Conservation (phyloP, 2,888 invertebrate genomes). For the Eupithecia pulchellata region DNA sequence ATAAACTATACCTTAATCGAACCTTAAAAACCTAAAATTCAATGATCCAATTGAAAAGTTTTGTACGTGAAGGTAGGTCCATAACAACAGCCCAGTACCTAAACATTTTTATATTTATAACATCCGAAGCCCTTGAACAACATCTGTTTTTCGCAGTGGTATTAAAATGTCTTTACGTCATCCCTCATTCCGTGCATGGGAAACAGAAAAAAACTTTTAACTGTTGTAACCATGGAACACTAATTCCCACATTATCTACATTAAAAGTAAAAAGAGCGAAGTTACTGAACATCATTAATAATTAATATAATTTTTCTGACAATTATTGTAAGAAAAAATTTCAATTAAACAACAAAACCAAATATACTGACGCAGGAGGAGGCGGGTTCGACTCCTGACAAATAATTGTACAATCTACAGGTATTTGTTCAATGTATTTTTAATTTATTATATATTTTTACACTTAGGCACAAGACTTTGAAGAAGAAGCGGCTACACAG, state of each 20-base stretch:
- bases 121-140: slow-evolving; percentile 41
- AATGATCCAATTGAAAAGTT: not conserved
- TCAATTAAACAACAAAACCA: too few species aligned
- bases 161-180: slow-evolving; percentile 36
- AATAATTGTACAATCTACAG: too few species aligned
- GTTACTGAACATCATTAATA: not conserved
- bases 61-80: slow-evolving; percentile 4
- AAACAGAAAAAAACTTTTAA: slow-evolving; percentile 30
- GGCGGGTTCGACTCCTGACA: too few species aligned
- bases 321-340: too few species aligned
- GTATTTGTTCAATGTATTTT: too few species aligned
- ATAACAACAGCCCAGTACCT: slow-evolving; percentile 9
- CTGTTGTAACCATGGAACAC: not conserved
- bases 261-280: not conserved
- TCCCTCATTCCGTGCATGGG: slow-evolving; percentile 36
- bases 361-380: too few species aligned
- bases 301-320: too few species aligned
- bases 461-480: too few species aligned
- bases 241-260: not conserved
- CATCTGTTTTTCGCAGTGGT: slow-evolving; percentile 50
- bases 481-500: too few species aligned
- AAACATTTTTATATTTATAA: slow-evolving; percentile 44
- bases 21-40: not conserved
- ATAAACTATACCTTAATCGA: too few species aligned
- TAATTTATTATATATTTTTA: too few species aligned